Conservation (phyloP, 2,888 invertebrate genomes). For the Neelides folsomi region DNA sequence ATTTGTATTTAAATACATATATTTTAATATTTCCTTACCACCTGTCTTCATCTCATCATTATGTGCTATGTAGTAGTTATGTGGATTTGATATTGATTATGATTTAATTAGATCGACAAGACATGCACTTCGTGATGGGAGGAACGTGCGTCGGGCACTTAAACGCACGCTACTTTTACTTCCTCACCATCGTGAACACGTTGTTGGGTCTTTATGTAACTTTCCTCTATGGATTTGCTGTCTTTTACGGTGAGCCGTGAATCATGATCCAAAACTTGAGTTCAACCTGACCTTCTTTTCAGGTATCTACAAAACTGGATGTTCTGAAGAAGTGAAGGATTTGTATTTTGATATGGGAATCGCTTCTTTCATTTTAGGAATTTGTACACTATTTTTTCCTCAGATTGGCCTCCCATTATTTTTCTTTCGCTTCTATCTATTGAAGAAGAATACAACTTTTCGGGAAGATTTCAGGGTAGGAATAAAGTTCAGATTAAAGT, state of each 20-base stretch:
- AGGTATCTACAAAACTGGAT: neutral
- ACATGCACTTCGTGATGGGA: conserved; percentile 9
- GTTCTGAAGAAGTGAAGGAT: neutral
- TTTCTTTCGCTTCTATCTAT: conserved; percentile 5
- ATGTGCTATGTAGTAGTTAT: too few relatives aligned
- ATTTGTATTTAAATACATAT: too few relatives aligned
- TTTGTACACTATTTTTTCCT: neutral
- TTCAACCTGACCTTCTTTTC: neutral
- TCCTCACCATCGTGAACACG: neutral
- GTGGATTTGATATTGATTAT: too few relatives aligned
- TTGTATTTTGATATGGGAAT: conserved; percentile 2
- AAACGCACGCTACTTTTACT: conserved; percentile 6
- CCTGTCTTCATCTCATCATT: too few relatives aligned
- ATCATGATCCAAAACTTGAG: neutral
- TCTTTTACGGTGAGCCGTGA: neutral
- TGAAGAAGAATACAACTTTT: conserved; percentile 1
- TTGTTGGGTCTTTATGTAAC: conserved; percentile 3
- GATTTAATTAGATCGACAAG: conserved; percentile 5
- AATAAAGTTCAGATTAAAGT: too few relatives aligned
- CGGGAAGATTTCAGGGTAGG: conserved; percentile 8
- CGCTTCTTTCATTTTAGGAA: conserved; percentile 1
- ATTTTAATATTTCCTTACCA: too few relatives aligned
- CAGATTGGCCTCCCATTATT: conserved; percentile 8
- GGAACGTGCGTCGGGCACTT: conserved; percentile 7
- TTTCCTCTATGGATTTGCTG: neutral